A percentile compares a stretch with the other conserved stretches of the same genome.
Conservation (phyloP, 1,140 invertebrate genomes). For the Grapholita molesta region DNA sequence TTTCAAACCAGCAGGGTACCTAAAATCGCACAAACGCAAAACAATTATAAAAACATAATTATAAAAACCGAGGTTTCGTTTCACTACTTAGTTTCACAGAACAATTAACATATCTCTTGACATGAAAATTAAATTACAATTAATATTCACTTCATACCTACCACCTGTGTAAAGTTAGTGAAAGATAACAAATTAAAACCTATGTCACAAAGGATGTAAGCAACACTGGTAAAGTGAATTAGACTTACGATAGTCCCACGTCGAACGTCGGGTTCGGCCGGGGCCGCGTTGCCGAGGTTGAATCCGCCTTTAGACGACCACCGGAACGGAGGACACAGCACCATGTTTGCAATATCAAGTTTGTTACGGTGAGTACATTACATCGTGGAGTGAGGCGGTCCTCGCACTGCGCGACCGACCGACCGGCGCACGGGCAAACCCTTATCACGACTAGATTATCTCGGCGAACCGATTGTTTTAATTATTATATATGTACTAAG, state of each 20-base stretch:
- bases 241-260: constrained; percentile 62
- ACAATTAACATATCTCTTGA: background rate
- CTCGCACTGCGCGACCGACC: constrained; percentile 48
- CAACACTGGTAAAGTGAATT: background rate
- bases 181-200: background rate
- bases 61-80: background rate
- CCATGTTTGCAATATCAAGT: constrained; percentile 47
- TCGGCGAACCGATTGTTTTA: constrained; percentile 70
- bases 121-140: background rate
- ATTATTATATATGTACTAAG: constrained; percentile 68
- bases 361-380: background rate
- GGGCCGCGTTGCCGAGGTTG: constrained; percentile 41
- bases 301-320: constrained; percentile 62
- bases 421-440: constrained; percentile 43
- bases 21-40: too few species aligned
- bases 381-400: constrained; percentile 19
- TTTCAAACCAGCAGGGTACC: too few species aligned
- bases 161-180: background rate
- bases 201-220: background rate
- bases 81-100: background rate
- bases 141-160: background rate
- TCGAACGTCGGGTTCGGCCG: constrained; percentile 14
- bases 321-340: constrained; percentile 68
- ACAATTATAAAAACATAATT: too few species aligned
- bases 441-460: constrained; percentile 71